Percentiles rank a stretch among this genome's conserved stretches.
These are phyloP conservation scores for Coregonus ussuriensis DNA, from an alignment of 2,797 vertebrate genomes.

Conservation along the genomic window DNA sequence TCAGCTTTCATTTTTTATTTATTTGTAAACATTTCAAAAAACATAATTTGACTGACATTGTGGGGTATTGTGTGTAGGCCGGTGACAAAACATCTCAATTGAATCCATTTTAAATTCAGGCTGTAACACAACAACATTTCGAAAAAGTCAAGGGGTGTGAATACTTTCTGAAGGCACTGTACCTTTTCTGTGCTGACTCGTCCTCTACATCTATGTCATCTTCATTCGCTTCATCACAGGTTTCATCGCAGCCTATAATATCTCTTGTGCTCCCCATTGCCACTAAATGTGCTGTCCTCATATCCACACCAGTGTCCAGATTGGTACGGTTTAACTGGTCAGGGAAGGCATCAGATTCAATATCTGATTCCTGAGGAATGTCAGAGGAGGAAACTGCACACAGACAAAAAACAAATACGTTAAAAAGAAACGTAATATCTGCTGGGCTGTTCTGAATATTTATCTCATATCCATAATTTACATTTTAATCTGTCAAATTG, in stretches of 20 bases:
- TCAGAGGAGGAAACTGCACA: neutral
- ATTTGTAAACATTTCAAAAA: no score
- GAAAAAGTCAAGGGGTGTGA: no score
- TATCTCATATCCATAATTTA: neutral
- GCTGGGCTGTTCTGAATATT: neutral
- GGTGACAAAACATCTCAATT: no score
- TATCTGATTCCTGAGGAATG: constrained; percentile 1
- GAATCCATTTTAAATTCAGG: no score
- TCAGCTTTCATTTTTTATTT: no score
- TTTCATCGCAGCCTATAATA: neutral
- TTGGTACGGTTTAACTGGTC: constrained; percentile 1
- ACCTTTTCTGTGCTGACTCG: constrained; percentile 6
- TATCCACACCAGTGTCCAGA: neutral
- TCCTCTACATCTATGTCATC: constrained; percentile 3
- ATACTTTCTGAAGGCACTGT: no score
- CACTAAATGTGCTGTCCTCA: constrained; percentile 4
- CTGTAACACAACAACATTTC: no score
- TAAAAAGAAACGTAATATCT: neutral
- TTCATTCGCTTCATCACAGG: constrained; percentile 4
- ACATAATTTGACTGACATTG: no score
- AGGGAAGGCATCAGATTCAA: neutral
- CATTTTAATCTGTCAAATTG: constrained; percentile 5
- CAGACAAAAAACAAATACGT: neutral
- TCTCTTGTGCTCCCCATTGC: constrained; percentile 1
- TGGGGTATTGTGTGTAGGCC: no score